These are phyloP conservation scores for Mamestra brassicae DNA, from an alignment of 2,888 invertebrate genomes.

Conservation along the genomic window DNA sequence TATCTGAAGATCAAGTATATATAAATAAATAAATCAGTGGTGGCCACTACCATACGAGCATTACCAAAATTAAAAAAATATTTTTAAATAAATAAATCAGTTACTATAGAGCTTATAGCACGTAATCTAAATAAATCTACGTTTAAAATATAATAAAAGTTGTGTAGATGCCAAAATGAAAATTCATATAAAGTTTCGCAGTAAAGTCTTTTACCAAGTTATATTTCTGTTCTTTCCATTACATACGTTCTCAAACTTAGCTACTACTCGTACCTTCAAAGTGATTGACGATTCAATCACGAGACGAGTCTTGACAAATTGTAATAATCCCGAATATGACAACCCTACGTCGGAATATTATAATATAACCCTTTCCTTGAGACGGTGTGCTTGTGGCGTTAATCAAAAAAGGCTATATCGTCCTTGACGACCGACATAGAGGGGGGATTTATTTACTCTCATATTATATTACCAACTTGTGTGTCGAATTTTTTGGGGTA, in stretches of 20 bases:
- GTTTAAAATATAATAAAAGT: too few species aligned
- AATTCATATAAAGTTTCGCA: too few species aligned
- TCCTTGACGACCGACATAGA: slow-evolving; percentile 59
- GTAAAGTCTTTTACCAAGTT: too few species aligned
- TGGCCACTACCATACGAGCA: too few species aligned
- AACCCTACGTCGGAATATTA: slow-evolving; percentile 63
- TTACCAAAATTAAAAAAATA: too few species aligned
- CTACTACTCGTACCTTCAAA: slow-evolving; percentile 17
- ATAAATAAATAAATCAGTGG: too few species aligned
- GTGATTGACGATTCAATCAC: slow-evolving; percentile 58
- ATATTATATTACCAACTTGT: slow-evolving; percentile 51
- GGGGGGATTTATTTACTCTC: slow-evolving; percentile 65
- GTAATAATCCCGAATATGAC: slow-evolving; percentile 59
- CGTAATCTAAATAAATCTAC: too few species aligned
- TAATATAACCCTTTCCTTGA: slow-evolving; percentile 67
- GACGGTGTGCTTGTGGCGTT: slow-evolving; percentile 67
- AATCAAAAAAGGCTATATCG: slow-evolving; percentile 71
- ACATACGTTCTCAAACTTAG: slow-evolving; percentile 6
- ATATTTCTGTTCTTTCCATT: slow-evolving; percentile 32
- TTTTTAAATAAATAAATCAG: too few species aligned
- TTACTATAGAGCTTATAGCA: too few species aligned
- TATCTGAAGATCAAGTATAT: too few species aligned
- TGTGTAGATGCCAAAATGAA: too few species aligned
- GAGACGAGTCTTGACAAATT: slow-evolving; percentile 49
- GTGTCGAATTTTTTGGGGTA: slow-evolving; percentile 49